A percentile compares a stretch with the other conserved stretches of the same genome.
Evolutionary conservation across 2,888 invertebrate species (phyloP).

Genomic region (Hipparchia semele): DNA sequence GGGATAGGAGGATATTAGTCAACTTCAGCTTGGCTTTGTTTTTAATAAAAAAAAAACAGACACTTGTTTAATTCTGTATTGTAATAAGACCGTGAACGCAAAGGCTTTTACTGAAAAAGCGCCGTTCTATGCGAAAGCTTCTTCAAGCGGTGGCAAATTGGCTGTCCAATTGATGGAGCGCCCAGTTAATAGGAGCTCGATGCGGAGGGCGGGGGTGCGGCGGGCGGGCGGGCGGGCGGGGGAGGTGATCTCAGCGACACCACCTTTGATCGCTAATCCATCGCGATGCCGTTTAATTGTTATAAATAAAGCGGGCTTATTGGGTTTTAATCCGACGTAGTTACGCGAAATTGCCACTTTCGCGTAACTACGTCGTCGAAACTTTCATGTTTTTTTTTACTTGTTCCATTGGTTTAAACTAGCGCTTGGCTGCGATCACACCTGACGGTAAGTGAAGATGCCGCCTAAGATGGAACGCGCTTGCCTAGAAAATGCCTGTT

Average conservation of each 20-base stretch:
- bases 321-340: conserved; percentile 15
- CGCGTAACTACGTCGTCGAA: neutral
- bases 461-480: no score
- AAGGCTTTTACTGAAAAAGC: neutral
- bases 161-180: conserved; percentile 34
- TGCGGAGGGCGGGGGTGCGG: conserved; percentile 6
- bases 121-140: conserved; percentile 6
- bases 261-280: conserved; percentile 22
- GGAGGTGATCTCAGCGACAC: conserved; percentile 12
- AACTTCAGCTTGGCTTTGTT: no score
- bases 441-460: no score
- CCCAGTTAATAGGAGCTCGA: conserved; percentile 28
- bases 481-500: no score
- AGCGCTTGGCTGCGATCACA: no score
- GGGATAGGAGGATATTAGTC: no score
- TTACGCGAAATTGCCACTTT: conserved; percentile 4
- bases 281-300: conserved; percentile 19
- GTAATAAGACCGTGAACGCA: no score
- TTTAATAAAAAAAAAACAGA: no score
- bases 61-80: no score
- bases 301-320: conserved; percentile 19
- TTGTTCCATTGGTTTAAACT: no score
- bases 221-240: neutral
- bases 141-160: conserved; percentile 29
- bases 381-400: neutral